These are phyloP conservation scores for Tragelaphus scriptus DNA, from an alignment of 2,113 vertebrate genomes.

Conservation along the genomic window DNA sequence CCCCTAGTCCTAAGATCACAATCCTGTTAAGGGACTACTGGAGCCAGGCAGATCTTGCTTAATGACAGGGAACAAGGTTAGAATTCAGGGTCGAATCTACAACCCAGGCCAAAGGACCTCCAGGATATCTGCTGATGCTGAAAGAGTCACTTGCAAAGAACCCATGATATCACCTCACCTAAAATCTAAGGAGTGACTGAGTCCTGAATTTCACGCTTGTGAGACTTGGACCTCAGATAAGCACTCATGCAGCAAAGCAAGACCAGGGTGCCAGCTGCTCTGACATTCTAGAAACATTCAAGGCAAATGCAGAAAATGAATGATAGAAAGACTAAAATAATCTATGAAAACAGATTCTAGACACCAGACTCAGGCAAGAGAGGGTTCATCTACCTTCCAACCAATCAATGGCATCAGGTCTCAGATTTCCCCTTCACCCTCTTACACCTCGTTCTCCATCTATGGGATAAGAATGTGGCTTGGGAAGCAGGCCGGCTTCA, in stretches of 20 bases:
- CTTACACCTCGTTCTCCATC: neutral
- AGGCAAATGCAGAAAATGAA: neutral
- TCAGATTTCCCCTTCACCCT: neutral
- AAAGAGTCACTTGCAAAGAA: neutral
- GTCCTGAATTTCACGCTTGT: rapidly evolving
- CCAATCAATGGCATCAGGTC: neutral
- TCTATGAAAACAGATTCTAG: neutral
- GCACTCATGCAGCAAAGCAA: neutral
- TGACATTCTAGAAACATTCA: neutral
- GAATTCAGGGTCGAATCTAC: rapidly evolving
- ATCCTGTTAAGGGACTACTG: rapidly evolving
- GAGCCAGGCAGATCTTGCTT: neutral
- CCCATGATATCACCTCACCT: rapidly evolving
- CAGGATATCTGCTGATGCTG: too few species aligned
- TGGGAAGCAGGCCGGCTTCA: neutral
- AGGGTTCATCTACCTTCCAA: neutral
- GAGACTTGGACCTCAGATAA: rapidly evolving
- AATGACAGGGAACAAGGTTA: neutral
- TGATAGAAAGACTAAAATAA: neutral
- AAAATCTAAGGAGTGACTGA: rapidly evolving
- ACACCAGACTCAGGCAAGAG: rapidly evolving
- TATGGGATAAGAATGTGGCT: neutral
- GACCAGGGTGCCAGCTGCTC: neutral
- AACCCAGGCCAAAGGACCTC: neutral
- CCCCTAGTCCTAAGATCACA: rapidly evolving